phyloP scores from a whole-genome alignment of 2,888 invertebrate genomes.

The Dynastes tityus region DNA sequence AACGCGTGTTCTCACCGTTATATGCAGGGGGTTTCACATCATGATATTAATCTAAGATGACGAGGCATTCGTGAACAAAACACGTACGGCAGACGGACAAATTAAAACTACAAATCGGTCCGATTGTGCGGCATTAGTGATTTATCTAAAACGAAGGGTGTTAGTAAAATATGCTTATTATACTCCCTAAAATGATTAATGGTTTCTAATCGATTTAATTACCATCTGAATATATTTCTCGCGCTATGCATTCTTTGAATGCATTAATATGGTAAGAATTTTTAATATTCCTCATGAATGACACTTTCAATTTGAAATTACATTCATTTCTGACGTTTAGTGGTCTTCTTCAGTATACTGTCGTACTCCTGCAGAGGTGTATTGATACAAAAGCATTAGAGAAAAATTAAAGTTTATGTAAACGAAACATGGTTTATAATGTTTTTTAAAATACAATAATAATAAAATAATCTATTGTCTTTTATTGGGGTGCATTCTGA shows the following conservation, averaged over 20 bases:
- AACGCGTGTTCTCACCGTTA: conserved; percentile 17
- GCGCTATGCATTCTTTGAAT: conserved; percentile 1
- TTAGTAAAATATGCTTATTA: conserved; percentile 47
- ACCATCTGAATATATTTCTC: conserved; percentile 43
- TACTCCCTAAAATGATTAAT: conserved; percentile 46
- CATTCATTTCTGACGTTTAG: conserved; percentile 24
- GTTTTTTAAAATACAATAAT: too few relatives aligned
- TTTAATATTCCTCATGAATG: conserved; percentile 21
- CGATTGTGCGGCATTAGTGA: conserved; percentile 49
- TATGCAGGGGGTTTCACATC: conserved; percentile 24
- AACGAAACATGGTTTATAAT: too few relatives aligned
- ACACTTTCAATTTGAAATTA: conserved; percentile 24
- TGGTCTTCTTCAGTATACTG: not conserved
- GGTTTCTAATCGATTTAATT: conserved; percentile 50
- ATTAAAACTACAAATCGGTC: conserved; percentile 52
- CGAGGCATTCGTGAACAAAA: conserved; percentile 47
- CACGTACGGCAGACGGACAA: conserved; percentile 46
- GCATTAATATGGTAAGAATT: conserved; percentile 17
- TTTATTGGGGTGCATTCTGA: too few relatives aligned
- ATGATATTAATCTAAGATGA: conserved; percentile 46
- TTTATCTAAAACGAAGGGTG: conserved; percentile 51
- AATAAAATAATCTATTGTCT: too few relatives aligned
- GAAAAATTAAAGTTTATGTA: too few relatives aligned
- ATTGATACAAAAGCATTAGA: too few relatives aligned
- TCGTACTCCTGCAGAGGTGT: not conserved